These are phyloP conservation scores for Megaustenia siamemsis DNA, from an alignment of 2,888 invertebrate species.

Conservation along the genomic window DNA sequence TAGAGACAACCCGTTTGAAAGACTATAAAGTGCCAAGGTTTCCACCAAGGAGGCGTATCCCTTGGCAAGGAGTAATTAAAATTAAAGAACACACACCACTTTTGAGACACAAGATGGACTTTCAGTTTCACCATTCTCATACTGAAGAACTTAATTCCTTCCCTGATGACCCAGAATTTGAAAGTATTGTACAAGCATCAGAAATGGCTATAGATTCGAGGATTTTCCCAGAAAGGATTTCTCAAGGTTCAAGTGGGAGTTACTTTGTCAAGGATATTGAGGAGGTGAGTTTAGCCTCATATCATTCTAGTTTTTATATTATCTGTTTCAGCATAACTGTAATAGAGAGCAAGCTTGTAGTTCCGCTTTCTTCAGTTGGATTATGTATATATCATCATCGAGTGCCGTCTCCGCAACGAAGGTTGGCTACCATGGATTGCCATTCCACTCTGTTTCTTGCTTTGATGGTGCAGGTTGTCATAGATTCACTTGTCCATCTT, in stretches of 20 bases:
- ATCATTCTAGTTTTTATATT: no score
- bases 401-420: no score
- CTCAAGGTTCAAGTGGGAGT: slow-evolving; percentile 99
- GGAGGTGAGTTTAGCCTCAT: slow-evolving; percentile 75
- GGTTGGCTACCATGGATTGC: no score
- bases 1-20: slow-evolving; percentile 49
- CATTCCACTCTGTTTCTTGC: no score
- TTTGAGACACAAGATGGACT: slow-evolving; percentile 84
- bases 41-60: slow-evolving; percentile 64
- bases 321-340: no score
- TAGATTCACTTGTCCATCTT: no score
- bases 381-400: no score
- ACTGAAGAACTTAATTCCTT: slow-evolving; percentile 86
- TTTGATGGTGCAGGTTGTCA: no score
- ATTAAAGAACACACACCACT: slow-evolving; percentile 94
- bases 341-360: no score
- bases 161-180: slow-evolving; percentile 84
- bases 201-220: slow-evolving; percentile 96
- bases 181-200: slow-evolving; percentile 88
- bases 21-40: slow-evolving; percentile 61
- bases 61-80: slow-evolving; percentile 51
- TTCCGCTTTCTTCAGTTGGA: no score
- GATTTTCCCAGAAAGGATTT: slow-evolving; percentile 97
- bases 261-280: slow-evolving; percentile 97
- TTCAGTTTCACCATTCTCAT: slow-evolving; percentile 85